Evolutionary conservation across 2,888 invertebrate species (phyloP), one percentile per base, ranked within the genome.

Genomic region (Tuta absoluta): DNA sequence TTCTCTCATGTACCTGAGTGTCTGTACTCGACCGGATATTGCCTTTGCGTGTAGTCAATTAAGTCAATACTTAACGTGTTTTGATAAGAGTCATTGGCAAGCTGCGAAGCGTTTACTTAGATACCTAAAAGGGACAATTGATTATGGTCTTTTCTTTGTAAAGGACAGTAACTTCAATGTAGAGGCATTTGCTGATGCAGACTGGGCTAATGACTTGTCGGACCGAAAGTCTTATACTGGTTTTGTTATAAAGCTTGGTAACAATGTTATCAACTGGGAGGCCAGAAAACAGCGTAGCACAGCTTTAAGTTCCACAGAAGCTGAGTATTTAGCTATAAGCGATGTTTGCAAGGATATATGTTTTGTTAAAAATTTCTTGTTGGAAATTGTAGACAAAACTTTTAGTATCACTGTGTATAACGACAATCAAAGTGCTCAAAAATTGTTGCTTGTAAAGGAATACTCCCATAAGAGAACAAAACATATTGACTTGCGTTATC

Each of bases 211-310:
- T 33, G 48, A 65, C 12, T 11, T 28, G 2, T 3, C 2, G 2
- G 56, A 63, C 28, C 14, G 57, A n/a, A 49, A 24, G 8, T 63
- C 63, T 17, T 63, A 63, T 14, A 58, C 63, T 17, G 63, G 63
- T 5, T 63, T n/a, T n/a, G n/a, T n/a, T n/a, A n/a, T n/a, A n/a
- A n/a, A n/a, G n/a, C n/a, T n/a, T n/a, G n/a, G n/a, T n/a, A n/a
- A n/a, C n/a, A n/a, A n/a, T n/a, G n/a, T n/a, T n/a, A n/a, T n/a
- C n/a, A n/a, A n/a, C n/a, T 48, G 48, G 48, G 48, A 48, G 7
- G 48, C 17, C 17, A 48, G 48, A 48, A 48, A 48, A 17, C 48
- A 48, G 17, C 48, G 48, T 4, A 4, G 2, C 2, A 48, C 17
- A 4, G 48, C 48, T 4, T 17, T 48, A 48, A 17, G 2, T 1